A percentile compares a stretch with the other conserved stretches of the same genome.
These are phyloP conservation scores for Gnathonemus longibarbis DNA, from an alignment of 2,113 vertebrate species.

Conservation along the genomic window DNA sequence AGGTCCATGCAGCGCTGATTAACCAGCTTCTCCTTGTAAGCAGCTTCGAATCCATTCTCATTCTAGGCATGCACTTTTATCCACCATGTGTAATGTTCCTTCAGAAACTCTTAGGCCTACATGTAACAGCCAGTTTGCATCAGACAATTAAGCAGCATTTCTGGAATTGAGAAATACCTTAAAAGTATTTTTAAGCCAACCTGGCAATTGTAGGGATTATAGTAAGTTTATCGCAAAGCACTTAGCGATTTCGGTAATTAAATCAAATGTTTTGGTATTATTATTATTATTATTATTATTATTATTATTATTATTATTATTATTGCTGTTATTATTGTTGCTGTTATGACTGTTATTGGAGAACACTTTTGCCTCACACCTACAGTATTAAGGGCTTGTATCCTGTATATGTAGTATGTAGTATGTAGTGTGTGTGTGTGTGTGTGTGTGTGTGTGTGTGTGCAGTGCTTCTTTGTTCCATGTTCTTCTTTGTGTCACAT, in stretches of 20 bases:
- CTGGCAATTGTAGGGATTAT: neutral
- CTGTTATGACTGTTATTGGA: neutral
- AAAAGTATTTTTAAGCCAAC: neutral
- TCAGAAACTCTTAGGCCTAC: neutral
- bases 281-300: neutral
- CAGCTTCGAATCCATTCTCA: neutral
- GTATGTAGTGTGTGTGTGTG: too few species aligned
- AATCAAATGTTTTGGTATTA: neutral
- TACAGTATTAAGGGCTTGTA: neutral
- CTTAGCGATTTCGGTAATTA: neutral
- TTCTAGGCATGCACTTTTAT: neutral
- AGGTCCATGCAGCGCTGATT: neutral
- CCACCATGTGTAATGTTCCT: neutral
- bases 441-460: neutral
- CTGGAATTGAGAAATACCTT: neutral
- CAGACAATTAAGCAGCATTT: neutral
- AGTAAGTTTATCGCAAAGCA: neutral
- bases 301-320: neutral
- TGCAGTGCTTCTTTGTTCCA: neutral
- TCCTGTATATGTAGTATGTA: too few species aligned
- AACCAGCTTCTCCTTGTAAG: neutral
- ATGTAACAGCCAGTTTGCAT: neutral
- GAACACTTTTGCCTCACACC: neutral
- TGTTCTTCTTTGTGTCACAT: neutral
- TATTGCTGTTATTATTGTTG: neutral